Evolutionary conservation across 2,888 invertebrate species (phyloP), one percentile per base, ranked within the genome.

Genomic region (Caenorhabditis sulstoni): DNA sequence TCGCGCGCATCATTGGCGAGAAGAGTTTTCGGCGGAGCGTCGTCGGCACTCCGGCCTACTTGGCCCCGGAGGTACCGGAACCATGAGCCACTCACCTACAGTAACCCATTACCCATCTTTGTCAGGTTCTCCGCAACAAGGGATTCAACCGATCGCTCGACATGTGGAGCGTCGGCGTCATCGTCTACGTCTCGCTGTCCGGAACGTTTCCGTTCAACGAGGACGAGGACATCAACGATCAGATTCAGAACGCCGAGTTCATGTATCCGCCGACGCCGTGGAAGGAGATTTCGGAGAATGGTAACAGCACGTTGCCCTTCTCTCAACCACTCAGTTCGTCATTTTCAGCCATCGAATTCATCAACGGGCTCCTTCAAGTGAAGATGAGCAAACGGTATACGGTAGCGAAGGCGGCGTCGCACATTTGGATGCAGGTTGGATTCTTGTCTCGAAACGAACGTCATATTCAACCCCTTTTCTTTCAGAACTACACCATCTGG

Each of bases 121-220:
- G 97, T 0, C 97, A 99, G 92, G 98, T 99, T 11, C 93, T 99
- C 45, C 94, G 97, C 84, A 97, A 98, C 92, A 98, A 98, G 91
- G 97, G 98, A 39, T 99, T 99, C 92, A 99, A 99, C 92, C 94
- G 98, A 2, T 97, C 97, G 0, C 92, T 99, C 90, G 99, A 99
- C 92, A 99, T 99, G 98, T 99, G 98, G 99, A 97, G 96, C 89
- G 97, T 98, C 59, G 99, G 99, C 37, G 99, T 99, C 1, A 98
- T 99, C 87, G 94, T 99, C 83, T 99, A 99, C 92, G 99, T 99
- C 61, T 92, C 92, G 81, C 93, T 99, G 53, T 97, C 97, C 87
- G 99, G 98, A 81, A 99, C 98, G 0, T 99, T 99, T 92, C 98
- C 98, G 39, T 99, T 99, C 92, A 99, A 99, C 92, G 99, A 99